These are phyloP conservation scores for Coelopa pilipes DNA, from an alignment of 2,888 invertebrate species.

Conservation along the genomic window DNA sequence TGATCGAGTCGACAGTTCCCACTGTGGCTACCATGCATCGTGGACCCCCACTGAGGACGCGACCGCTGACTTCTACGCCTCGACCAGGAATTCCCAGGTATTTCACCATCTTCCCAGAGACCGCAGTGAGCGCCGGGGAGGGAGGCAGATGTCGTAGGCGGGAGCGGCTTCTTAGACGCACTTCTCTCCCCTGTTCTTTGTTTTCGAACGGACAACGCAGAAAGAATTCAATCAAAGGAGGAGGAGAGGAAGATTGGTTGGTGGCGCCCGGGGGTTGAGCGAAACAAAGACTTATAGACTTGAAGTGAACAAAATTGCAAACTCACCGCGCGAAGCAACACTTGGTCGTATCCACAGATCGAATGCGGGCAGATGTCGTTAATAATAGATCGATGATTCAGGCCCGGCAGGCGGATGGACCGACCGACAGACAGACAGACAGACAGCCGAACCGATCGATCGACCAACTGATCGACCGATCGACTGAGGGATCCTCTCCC, in stretches of 20 bases:
- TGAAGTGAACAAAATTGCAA: constrained; percentile 23
- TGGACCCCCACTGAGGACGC: too few relatives aligned
- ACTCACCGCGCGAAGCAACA: constrained; percentile 28
- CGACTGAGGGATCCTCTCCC: not conserved
- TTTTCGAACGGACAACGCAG: too few relatives aligned
- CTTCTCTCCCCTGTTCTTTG: too few relatives aligned
- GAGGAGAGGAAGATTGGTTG: not conserved
- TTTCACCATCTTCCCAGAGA: too few relatives aligned
- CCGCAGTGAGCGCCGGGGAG: too few relatives aligned
- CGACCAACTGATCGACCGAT: constrained; percentile 11
- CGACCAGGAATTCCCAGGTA: too few relatives aligned
- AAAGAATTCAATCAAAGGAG: not conserved
- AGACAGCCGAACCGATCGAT: constrained; percentile 2
- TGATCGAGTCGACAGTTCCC: too few relatives aligned
- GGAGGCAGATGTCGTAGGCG: too few relatives aligned
- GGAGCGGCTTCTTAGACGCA: too few relatives aligned
- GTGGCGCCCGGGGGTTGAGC: too few relatives aligned
- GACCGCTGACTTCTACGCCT: too few relatives aligned
- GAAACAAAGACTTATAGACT: not conserved
- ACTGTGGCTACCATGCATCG: too few relatives aligned
- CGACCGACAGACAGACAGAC: constrained; percentile 26
- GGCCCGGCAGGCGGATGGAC: constrained; percentile 20
- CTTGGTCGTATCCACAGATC: constrained; percentile 37
- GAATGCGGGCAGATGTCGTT: constrained; percentile 48
- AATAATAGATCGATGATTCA: constrained; percentile 57